These are phyloP conservation scores for Melieria crassipennis DNA, from an alignment of 2,888 invertebrate species.

Conservation along the genomic window DNA sequence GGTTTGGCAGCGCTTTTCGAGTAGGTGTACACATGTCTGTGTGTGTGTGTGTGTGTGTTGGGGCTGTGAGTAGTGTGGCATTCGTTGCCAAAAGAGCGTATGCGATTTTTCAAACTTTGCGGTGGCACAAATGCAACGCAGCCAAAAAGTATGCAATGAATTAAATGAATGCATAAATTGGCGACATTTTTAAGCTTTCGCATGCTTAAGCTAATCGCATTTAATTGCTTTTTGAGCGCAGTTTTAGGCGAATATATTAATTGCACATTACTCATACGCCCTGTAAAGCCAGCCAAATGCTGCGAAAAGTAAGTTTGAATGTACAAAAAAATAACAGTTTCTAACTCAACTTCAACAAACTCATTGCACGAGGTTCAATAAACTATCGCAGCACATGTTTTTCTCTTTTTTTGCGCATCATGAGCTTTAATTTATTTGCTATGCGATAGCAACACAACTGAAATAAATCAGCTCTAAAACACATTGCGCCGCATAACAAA, in stretches of 20 bases:
- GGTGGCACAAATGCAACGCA: slow-evolving; percentile 32
- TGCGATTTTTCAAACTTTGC: slow-evolving; percentile 29
- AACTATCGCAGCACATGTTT: too few relatives aligned
- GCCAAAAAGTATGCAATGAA: slow-evolving; percentile 44
- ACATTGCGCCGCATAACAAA: slow-evolving; percentile 8
- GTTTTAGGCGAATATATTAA: slow-evolving; percentile 49
- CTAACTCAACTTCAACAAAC: too few relatives aligned
- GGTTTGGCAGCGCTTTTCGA: neutral
- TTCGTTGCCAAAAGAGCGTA: slow-evolving; percentile 27
- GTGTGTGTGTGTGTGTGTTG: neutral
- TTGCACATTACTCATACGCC: slow-evolving; percentile 53
- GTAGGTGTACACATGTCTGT: too few relatives aligned
- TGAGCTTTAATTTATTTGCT: slow-evolving; percentile 18
- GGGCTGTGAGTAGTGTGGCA: neutral
- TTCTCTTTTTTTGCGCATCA: neutral
- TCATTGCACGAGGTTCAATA: too few relatives aligned
- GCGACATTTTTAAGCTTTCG: slow-evolving; percentile 23
- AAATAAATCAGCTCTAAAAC: slow-evolving; percentile 5
- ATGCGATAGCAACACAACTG: slow-evolving; percentile 14
- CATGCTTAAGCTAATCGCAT: slow-evolving; percentile 56
- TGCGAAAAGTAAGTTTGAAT: neutral
- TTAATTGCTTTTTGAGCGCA: slow-evolving; percentile 62
- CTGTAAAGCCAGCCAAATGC: neutral
- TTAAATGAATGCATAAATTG: slow-evolving; percentile 9
- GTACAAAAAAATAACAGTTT: too few relatives aligned